Evolutionary conservation across 1,140 invertebrate species (phyloP), one percentile per base, ranked within the genome.

Genomic region (Ostrea denselamellosa): DNA sequence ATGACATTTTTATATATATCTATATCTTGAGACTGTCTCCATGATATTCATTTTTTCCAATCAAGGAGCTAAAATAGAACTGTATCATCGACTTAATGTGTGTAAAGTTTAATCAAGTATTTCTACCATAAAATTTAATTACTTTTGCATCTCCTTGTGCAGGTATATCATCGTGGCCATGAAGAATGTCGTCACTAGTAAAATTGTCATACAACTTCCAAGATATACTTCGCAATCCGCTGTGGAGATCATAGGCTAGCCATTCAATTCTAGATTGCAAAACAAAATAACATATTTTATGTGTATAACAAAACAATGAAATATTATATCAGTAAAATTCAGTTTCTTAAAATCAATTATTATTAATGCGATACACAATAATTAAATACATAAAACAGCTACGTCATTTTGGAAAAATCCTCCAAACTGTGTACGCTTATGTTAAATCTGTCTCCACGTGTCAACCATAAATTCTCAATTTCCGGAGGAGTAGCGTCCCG

Each of bases 261-360:
- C 91, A 92, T 54, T 92, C 91, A 44, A 92, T 90, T 19, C 91
- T 91, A 81, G n/a, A n/a, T n/a, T n/a, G n/a, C n/a, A 85, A 19
- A 82, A 28, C 14, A 14, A 58, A 0, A 58, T 4, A 56, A 17
- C 3, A 56, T n/a, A 56, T 56, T 4, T 56, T 9, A 12, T 56
- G 10, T 56, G 54, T 17, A 56, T 9, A 14, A 56, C 8, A 56
- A 4, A 9, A 9, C 54, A 56, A 56, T 56, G 10, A 7, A n/a
- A n/a, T n/a, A n/a, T n/a, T n/a, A n/a, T n/a, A n/a, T n/a, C n/a
- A n/a, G n/a, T n/a, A n/a, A n/a, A n/a, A n/a, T n/a, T 5, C 22
- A 19, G 62, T n/a, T 22, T 65, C 14, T 65, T 65, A 19, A 5
- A n/a, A 19, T 65, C n/a, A 65, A 2, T 19, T 68, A 12, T 68